Conservation (phyloP, 2,888 invertebrate genomes). For the Parnassius apollo region DNA sequence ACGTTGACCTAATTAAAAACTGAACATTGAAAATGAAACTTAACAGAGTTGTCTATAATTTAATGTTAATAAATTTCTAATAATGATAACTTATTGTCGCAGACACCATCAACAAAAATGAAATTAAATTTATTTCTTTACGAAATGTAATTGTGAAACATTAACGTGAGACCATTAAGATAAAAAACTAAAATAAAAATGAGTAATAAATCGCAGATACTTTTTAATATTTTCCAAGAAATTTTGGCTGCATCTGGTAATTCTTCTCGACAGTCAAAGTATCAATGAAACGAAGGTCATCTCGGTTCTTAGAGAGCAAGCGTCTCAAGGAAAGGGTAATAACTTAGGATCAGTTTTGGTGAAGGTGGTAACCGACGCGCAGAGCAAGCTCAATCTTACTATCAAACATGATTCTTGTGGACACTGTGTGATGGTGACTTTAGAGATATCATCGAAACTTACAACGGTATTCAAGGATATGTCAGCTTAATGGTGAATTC, state of each 20-base stretch:
- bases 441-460: constrained; percentile 81
- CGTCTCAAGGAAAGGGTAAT: constrained; percentile 45
- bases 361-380: constrained; percentile 65
- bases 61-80: too few species aligned
- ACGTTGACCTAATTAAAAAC: too few species aligned
- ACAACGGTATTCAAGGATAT: constrained; percentile 90
- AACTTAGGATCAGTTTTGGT: constrained; percentile 59
- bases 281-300: constrained; percentile 68
- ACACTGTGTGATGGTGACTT: constrained; percentile 82
- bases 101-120: background rate
- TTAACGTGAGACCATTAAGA: background rate
- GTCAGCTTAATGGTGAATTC: constrained; percentile 87
- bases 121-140: background rate
- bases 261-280: constrained; percentile 47
- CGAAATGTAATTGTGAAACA: background rate
- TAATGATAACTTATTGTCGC: background rate
- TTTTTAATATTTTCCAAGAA: constrained; percentile 70
- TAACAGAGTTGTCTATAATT: too few species aligned
- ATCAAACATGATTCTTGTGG: constrained; percentile 61
- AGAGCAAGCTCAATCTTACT: constrained; percentile 53
- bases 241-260: constrained; percentile 71
- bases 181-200: constrained; percentile 42
- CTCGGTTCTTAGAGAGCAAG: constrained; percentile 60
- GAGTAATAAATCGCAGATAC: constrained; percentile 65
- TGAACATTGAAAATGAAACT: too few species aligned